phyloP scores from a whole-genome alignment of 2,797 vertebrate genomes.

The Muscicapa striata region DNA sequence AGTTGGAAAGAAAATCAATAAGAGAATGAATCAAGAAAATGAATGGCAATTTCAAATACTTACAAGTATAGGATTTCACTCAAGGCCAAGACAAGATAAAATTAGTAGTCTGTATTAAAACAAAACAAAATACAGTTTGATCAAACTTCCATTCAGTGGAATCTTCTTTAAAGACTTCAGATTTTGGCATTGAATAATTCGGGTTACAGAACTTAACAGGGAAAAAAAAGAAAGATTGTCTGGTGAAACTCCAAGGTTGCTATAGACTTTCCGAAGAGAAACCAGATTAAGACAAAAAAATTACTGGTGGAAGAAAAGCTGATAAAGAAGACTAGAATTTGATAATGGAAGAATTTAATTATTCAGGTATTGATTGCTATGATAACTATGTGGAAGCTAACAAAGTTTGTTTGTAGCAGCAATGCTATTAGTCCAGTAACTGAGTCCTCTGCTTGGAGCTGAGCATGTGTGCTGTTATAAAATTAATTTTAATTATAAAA shows the following conservation, averaged over 20 bases:
- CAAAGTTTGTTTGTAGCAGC: slow-evolving; percentile 46
- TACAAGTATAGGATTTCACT: slow-evolving; percentile 54
- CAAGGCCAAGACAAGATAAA: slow-evolving; percentile 39
- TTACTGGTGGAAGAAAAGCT: slow-evolving; percentile 38
- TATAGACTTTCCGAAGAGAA: slow-evolving; percentile 27
- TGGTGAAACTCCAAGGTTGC: not conserved
- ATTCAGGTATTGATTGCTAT: slow-evolving; percentile 56
- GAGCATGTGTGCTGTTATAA: not conserved
- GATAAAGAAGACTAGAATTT: slow-evolving; percentile 62
- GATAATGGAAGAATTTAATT: slow-evolving; percentile 63
- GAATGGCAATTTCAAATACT: slow-evolving; percentile 60
- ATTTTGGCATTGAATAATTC: not conserved
- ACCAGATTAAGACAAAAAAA: slow-evolving; percentile 46
- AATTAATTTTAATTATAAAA: slow-evolving; percentile 40
- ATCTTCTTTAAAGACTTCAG: not conserved
- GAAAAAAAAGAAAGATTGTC: not conserved
- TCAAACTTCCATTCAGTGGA: not conserved
- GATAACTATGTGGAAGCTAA: slow-evolving; percentile 48
- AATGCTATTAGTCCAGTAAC: slow-evolving; percentile 31
- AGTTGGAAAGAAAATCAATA: slow-evolving; percentile 62
- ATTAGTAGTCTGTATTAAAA: slow-evolving; percentile 51
- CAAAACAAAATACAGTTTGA: slow-evolving; percentile 23
- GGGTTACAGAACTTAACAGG: not conserved
- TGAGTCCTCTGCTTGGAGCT: not conserved
- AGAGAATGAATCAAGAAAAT: slow-evolving; percentile 66